phyloP scores from a whole-genome alignment of 1,140 invertebrate species.

The Brachionus rotundiformis region DNA sequence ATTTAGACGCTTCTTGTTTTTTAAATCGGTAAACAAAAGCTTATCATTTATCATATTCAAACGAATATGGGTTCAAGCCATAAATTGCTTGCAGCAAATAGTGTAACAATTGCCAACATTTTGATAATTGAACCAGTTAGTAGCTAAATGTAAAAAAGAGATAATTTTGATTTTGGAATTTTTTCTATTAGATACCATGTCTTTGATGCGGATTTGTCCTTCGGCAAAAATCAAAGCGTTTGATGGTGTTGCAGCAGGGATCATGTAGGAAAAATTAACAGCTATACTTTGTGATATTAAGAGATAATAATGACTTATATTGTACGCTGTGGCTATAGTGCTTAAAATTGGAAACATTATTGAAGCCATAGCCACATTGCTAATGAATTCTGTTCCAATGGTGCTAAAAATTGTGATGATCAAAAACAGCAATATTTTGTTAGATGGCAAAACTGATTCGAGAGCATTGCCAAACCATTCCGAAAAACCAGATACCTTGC shows the following conservation, averaged over 20 bases:
- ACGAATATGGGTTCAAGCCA: not conserved
- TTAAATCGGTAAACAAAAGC: too few relatives aligned
- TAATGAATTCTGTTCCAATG: constrained; percentile 57
- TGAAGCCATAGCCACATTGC: constrained; percentile 65
- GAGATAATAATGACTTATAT: constrained; percentile 77
- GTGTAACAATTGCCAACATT: not conserved
- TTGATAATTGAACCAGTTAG: not conserved
- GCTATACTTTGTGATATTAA: constrained; percentile 78
- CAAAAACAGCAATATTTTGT: not conserved
- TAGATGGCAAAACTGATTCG: not conserved
- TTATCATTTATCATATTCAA: not conserved
- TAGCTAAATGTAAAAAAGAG: not conserved
- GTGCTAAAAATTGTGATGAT: constrained; percentile 23
- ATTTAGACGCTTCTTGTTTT: too few relatives aligned
- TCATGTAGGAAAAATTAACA: constrained; percentile 74
- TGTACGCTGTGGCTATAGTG: constrained; percentile 61
- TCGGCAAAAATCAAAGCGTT: constrained; percentile 83
- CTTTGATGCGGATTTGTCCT: constrained; percentile 54
- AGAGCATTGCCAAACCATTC: constrained; percentile 57
- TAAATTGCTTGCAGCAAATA: not conserved
- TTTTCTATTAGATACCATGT: constrained; percentile 43
- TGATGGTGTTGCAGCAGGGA: constrained; percentile 82
- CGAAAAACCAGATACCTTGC: constrained; percentile 56
- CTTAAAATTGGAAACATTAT: constrained; percentile 65
- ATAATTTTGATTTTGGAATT: not conserved